These are phyloP conservation scores for Drosophila tani DNA, from an alignment of 1,140 invertebrate genomes.

Conservation along the genomic window DNA sequence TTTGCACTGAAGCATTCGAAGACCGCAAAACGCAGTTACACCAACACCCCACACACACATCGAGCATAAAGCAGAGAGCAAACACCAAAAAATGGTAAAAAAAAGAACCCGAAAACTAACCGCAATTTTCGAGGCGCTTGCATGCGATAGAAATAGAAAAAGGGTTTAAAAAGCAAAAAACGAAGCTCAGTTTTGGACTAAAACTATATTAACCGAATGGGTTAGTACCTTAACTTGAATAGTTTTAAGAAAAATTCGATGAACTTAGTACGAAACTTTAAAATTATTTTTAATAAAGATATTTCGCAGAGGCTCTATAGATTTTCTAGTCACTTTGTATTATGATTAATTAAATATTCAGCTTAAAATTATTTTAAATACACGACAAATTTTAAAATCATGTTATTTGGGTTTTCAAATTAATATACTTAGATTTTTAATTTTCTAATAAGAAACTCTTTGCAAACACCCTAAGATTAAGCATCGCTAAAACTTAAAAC, in stretches of 20 bases:
- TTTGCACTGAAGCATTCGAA: constrained; percentile 61
- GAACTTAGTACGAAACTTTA: too few species aligned
- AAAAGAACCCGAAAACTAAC: constrained; percentile 63
- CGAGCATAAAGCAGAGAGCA: constrained; percentile 30
- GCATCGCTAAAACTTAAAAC: not conserved
- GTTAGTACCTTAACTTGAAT: constrained; percentile 7
- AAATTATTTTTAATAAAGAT: too few species aligned
- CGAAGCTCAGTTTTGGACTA: not conserved
- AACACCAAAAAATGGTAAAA: constrained; percentile 35
- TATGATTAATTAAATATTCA: too few species aligned
- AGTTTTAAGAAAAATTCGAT: too few species aligned
- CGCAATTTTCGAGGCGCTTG: constrained; percentile 81
- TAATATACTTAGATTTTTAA: too few species aligned
- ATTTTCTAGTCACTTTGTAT: too few species aligned
- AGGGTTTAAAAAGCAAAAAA: constrained; percentile 8
- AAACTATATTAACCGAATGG: not conserved
- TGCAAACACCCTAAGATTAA: too few species aligned
- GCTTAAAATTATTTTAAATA: too few species aligned
- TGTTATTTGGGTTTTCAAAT: too few species aligned
- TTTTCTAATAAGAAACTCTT: too few species aligned
- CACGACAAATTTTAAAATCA: too few species aligned
- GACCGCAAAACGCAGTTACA: constrained; percentile 72
- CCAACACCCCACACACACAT: constrained; percentile 41
- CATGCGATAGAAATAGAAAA: constrained; percentile 60
- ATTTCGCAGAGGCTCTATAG: too few species aligned